These are phyloP conservation scores for Ceryle rudis DNA, from an alignment of 2,797 vertebrate species.

Conservation along the genomic window DNA sequence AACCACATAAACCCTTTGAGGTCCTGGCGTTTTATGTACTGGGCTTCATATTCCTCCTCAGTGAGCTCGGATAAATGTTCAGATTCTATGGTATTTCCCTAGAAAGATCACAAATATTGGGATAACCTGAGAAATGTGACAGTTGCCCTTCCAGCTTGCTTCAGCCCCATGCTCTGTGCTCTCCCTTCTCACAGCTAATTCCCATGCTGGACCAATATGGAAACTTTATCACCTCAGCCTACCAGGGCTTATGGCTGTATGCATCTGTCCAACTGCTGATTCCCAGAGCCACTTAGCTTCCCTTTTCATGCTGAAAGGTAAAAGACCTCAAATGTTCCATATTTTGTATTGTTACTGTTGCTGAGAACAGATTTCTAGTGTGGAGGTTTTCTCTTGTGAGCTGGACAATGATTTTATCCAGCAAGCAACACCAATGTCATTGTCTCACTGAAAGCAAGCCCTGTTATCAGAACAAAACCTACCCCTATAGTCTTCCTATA, in stretches of 20 bases:
- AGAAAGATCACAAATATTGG: neutral
- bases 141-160: neutral
- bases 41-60: conserved; percentile 96
- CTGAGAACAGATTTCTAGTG: neutral
- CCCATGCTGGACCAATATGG: neutral
- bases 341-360: neutral
- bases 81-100: conserved; percentile 95
- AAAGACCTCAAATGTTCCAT: neutral
- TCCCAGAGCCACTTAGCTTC: neutral
- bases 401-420: neutral
- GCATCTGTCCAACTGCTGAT: neutral
- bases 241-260: neutral
- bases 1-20: conserved; percentile 99
- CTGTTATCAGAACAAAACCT: neutral
- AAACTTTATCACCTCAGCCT: neutral
- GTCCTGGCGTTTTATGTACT: conserved; percentile 92
- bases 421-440: neutral
- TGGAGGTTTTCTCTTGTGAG: neutral
- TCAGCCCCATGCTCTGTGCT: neutral
- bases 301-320: neutral
- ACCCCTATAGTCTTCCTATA: neutral
- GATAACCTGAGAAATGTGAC: neutral
- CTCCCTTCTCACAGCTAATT: neutral
- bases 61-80: conserved; percentile 97
- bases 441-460: neutral